A percentile compares a stretch with the other conserved stretches of the same genome.
Conservation (phyloP, 2,888 invertebrate species). For the Pterostichus niger region DNA sequence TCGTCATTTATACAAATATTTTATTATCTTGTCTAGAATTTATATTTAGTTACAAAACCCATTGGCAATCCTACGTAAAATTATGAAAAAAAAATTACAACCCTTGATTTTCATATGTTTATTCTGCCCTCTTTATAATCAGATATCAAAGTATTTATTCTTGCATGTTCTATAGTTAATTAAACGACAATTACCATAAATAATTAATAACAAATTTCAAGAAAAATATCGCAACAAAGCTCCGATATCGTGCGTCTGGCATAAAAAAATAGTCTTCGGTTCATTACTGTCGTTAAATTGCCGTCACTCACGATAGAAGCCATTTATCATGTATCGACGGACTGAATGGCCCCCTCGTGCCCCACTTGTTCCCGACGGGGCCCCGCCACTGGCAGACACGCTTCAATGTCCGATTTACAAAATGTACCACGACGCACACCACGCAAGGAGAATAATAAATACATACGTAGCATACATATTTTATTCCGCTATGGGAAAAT, state of each 20-base stretch:
- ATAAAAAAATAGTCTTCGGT: constrained; percentile 48
- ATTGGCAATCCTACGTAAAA: no score
- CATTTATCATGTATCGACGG: constrained; percentile 55
- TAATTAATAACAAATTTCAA: constrained; percentile 38
- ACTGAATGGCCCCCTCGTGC: constrained; percentile 24
- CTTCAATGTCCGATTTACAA: constrained; percentile 57
- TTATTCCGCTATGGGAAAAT: constrained; percentile 74
- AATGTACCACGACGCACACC: constrained; percentile 55
- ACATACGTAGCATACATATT: constrained; percentile 74
- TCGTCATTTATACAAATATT: no score
- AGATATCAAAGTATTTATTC: background rate
- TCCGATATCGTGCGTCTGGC: constrained; percentile 36
- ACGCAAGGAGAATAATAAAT: constrained; percentile 66
- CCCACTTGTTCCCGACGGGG: background rate
- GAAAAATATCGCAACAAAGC: constrained; percentile 53
- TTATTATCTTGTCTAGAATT: no score
- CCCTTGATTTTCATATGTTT: no score
- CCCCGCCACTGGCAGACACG: constrained; percentile 23
- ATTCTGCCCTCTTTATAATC: no score
- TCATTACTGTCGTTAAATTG: constrained; percentile 55
- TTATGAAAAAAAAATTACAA: no score
- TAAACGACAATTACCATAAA: constrained; percentile 16
- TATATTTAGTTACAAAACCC: no score
- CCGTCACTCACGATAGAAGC: constrained; percentile 53
- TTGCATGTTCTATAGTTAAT: constrained; percentile 21